These are phyloP conservation scores for Illadopsis cleaveri DNA, from an alignment of 2,113 vertebrate species.

Conservation along the genomic window DNA sequence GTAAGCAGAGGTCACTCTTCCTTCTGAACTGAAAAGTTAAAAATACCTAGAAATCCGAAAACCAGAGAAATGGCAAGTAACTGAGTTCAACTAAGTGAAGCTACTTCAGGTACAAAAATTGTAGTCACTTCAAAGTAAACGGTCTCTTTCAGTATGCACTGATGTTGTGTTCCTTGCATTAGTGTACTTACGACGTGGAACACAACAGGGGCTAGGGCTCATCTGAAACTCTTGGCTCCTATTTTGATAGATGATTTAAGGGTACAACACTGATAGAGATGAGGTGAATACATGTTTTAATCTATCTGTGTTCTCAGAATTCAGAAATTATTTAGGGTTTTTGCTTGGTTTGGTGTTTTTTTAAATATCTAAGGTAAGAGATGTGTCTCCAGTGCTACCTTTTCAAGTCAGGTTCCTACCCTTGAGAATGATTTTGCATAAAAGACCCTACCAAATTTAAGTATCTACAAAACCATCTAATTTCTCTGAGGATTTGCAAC, in stretches of 20 bases:
- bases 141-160: rapidly evolving
- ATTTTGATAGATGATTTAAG: not conserved
- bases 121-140: not conserved
- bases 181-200: not conserved
- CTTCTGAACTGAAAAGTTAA: not conserved
- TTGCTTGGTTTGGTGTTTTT: rapidly evolving
- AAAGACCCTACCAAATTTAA: not conserved
- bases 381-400: not conserved
- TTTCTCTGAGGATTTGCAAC: not conserved
- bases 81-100: not conserved
- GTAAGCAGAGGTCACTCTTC: not conserved
- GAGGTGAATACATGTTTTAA: not conserved
- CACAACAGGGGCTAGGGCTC: not conserved
- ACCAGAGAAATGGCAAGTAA: not conserved
- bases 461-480: not conserved
- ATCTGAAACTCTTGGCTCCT: not conserved
- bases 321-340: not conserved
- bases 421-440: not conserved
- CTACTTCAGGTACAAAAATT: not conserved
- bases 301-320: not conserved
- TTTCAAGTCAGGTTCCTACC: not conserved
- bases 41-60: not conserved
- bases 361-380: not conserved
- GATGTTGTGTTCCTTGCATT: not conserved
- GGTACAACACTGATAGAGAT: not conserved